Evolutionary conservation across 2,797 vertebrate genomes (phyloP).

Genomic region (Macropus fuliginosus): DNA sequence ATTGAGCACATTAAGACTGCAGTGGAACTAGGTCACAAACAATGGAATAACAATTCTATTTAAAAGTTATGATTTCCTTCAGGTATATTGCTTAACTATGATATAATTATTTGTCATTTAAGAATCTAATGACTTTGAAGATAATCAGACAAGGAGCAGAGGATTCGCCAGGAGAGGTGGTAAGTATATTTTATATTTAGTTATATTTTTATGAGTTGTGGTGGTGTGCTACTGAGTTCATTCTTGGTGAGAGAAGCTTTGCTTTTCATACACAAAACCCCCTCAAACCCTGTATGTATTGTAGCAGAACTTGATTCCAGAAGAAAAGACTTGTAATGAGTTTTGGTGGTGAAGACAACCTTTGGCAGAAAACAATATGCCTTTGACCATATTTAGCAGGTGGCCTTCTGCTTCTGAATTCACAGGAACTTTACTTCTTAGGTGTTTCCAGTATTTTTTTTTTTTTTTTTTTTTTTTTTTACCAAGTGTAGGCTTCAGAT

Average conservation of each 20-base stretch:
- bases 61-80: slow-evolving; percentile 3
- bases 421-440: background rate
- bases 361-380: slow-evolving; percentile 33
- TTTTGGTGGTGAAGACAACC: background rate
- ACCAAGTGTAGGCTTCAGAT: background rate
- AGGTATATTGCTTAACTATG: slow-evolving; percentile 38
- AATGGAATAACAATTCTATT: slow-evolving; percentile 26
- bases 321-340: slow-evolving; percentile 4
- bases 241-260: background rate
- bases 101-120: slow-evolving; percentile 70
- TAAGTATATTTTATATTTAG: slow-evolving; percentile 50
- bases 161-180: slow-evolving; percentile 75
- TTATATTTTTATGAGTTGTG: background rate
- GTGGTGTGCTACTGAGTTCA: background rate
- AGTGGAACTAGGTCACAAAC: background rate
- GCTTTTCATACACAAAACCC: background rate
- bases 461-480: background rate
- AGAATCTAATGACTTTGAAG: slow-evolving; percentile 75
- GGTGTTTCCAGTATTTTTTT: background rate
- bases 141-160: slow-evolving; percentile 67
- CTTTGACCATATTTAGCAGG: background rate
- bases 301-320: background rate
- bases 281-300: background rate
- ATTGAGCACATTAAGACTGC: background rate
- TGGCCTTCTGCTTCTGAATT: background rate